Evolutionary conservation across 2,888 invertebrate genomes (phyloP).

Genomic region (Fissipunctia ypsillon): DNA sequence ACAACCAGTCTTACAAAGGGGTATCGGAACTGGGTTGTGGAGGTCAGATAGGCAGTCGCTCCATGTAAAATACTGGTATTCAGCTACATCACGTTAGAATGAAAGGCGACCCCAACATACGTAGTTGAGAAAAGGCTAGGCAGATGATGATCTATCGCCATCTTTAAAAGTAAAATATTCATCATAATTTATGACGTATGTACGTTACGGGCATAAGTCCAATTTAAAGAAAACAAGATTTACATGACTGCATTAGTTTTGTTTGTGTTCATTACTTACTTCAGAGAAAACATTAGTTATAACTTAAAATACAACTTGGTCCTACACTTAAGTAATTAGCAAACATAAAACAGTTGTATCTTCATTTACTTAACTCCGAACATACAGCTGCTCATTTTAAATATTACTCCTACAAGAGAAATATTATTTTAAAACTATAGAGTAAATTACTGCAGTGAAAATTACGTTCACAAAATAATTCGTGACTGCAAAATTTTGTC

Average conservation of each 20-base stretch:
- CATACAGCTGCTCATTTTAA: conserved; percentile 28
- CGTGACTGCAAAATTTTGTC: background rate
- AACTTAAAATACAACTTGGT: conserved; percentile 16
- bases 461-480: conserved; percentile 19
- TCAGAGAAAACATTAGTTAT: conserved; percentile 25
- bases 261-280: conserved; percentile 20
- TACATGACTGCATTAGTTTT: conserved; percentile 1
- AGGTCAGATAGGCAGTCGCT: no score
- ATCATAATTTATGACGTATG: background rate
- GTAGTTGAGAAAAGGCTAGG: no score
- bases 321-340: conserved; percentile 46
- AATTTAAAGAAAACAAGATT: background rate
- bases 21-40: no score
- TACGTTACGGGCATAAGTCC: background rate
- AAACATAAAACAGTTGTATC: conserved; percentile 23
- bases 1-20: no score
- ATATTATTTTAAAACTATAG: background rate
- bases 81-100: no score
- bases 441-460: background rate
- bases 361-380: conserved; percentile 28
- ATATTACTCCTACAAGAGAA: background rate
- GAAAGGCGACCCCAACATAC: no score
- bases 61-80: no score
- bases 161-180: background rate
- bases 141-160: no score